phyloP scores from a whole-genome alignment of 2,113 vertebrate species.

The Cyrtonyx montezumae region DNA sequence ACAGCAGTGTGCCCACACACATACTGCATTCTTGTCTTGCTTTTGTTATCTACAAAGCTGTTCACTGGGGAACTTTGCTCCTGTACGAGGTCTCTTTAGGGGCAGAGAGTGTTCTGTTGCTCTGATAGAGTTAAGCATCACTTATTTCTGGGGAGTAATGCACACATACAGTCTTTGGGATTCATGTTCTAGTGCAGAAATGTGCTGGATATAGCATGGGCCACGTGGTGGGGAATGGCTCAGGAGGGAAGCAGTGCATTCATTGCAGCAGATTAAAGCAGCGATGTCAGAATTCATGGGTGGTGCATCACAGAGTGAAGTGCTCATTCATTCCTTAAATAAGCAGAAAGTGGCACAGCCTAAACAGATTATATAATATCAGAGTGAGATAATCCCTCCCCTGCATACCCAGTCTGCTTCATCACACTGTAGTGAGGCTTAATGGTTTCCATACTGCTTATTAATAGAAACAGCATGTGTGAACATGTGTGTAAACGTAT shows the following conservation, averaged over 20 bases:
- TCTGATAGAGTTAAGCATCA: background rate
- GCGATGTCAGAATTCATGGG: conserved; percentile 41
- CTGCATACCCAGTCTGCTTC: background rate
- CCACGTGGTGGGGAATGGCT: background rate
- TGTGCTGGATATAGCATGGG: background rate
- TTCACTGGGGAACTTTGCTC: background rate
- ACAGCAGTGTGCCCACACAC: background rate
- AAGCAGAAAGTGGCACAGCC: conserved; percentile 46
- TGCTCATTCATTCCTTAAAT: conserved; percentile 48
- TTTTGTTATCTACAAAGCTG: background rate
- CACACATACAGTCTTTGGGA: rapidly evolving
- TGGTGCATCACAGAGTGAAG: conserved; percentile 12
- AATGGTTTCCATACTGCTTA: background rate
- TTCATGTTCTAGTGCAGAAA: background rate
- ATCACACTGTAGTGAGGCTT: background rate
- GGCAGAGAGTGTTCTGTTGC: background rate
- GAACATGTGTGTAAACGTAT: background rate
- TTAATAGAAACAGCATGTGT: background rate
- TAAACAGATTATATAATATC: conserved; percentile 63
- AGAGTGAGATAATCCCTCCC: conserved; percentile 26
- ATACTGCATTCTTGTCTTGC: background rate
- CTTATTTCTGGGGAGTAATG: background rate
- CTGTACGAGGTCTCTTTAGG: background rate
- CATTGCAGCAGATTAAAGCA: conserved; percentile 21
- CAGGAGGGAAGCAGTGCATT: background rate